phyloP scores from a whole-genome alignment of 2,797 vertebrate genomes.

The Karalla daura region DNA sequence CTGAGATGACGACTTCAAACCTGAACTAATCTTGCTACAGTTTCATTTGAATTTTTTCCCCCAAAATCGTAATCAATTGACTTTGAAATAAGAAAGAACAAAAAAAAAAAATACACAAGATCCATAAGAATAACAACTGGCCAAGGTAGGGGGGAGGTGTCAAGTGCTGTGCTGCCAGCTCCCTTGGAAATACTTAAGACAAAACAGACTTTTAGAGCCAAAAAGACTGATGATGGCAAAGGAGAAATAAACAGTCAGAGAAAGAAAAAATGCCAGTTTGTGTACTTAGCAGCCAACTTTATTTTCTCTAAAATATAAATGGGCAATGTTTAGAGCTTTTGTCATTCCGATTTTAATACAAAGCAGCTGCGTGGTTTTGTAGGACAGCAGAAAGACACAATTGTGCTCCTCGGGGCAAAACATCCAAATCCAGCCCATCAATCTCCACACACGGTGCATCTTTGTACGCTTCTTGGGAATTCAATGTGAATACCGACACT shows the following conservation, averaged over 20 bases:
- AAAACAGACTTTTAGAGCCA: constrained; percentile 31
- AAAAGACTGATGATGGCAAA: constrained; percentile 25
- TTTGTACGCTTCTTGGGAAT: constrained; percentile 48
- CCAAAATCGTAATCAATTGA: constrained; percentile 22
- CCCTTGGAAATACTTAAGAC: constrained; percentile 38
- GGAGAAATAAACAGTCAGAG: constrained; percentile 19
- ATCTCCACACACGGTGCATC: constrained; percentile 32
- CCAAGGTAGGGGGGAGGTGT: neutral
- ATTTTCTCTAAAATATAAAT: constrained; percentile 56
- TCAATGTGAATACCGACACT: constrained; percentile 32
- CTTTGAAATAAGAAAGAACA: neutral
- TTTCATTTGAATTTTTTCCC: constrained; percentile 26
- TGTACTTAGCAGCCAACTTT: constrained; percentile 33
- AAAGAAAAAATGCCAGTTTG: constrained; percentile 33
- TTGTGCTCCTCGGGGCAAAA: constrained; percentile 50
- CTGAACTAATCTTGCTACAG: constrained; percentile 18
- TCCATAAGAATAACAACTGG: neutral
- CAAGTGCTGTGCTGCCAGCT: constrained; percentile 14
- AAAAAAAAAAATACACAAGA: neutral
- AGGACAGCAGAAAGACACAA: constrained; percentile 49
- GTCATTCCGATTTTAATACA: constrained; percentile 60
- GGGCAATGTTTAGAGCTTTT: constrained; percentile 45
- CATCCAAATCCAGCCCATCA: constrained; percentile 55
- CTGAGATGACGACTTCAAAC: constrained; percentile 20
- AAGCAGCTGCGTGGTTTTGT: constrained; percentile 49